Base-by-base conservation (phyloP, 2,888 invertebrate species). In the Exocentrus adspersus region DNA sequence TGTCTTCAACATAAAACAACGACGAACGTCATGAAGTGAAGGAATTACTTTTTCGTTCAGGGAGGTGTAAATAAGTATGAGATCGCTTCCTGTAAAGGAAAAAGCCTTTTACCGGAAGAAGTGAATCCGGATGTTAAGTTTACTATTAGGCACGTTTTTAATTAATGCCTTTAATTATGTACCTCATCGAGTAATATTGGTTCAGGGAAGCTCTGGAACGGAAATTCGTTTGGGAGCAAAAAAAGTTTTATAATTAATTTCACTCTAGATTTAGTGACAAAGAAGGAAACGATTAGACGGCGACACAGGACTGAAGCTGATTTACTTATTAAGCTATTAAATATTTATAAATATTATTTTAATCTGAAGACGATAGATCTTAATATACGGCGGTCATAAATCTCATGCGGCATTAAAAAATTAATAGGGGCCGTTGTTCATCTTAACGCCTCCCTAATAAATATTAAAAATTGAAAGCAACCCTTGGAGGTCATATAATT, bases 401-500 rank as follows among this genome's bases (percentile, higher is more conserved):
- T 54, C 43, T 30, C 54, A 32, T 17, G 24, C 20, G 20, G 20
- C 32, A 46, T 57, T 52, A 42, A 46, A 57, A 57, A 57, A 57
- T 57, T 57, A 57, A 57, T 57, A 46, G 46, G 24, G 20, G n/a
- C 24, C 46, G 46, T 46, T 57, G 57, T 57, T 57, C 57, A 46
- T 57, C 57, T 57, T 57, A 57, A 57, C 57, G 57, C 57, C 32
- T 46, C 46, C 46, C 54, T 65, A 70, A 72, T 73, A 74, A 75
- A 75, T 73, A 74, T 72, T 70, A 76, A 77, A 76, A 76, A 76
- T 76, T 75, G 75, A 76, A 76, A 75, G 72, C 72, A 72, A 70
- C 71, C 76, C 73, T 73, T 70, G 69, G 71, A 76, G 75, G 75
- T 76, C 76, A 72, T 76, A 74, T 75, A 75, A 77, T 77, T 77